These are phyloP conservation scores for Dipodomys stephensi DNA, from an alignment of 2,113 vertebrate species.

Conservation along the genomic window DNA sequence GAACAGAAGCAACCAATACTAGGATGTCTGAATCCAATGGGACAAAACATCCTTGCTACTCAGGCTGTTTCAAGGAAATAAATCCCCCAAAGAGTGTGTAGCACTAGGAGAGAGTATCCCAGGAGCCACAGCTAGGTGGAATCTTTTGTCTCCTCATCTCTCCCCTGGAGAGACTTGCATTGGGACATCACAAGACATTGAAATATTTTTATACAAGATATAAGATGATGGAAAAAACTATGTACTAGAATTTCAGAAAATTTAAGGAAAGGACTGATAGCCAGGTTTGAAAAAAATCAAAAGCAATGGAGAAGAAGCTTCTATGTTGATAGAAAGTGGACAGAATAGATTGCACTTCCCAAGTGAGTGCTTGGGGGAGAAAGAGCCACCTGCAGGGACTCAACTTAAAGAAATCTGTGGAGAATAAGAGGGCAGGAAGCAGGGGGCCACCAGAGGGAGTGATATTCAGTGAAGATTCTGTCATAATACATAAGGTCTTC, in stretches of 20 bases:
- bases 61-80: background rate
- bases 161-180: background rate
- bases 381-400: background rate
- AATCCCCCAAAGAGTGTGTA: background rate
- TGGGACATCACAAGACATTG: background rate
- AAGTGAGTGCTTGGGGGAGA: background rate
- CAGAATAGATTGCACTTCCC: background rate
- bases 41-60: background rate
- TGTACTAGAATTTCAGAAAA: background rate
- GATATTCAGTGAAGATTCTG: background rate
- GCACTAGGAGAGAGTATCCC: no score
- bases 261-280: background rate
- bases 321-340: background rate
- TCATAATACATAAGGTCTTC: background rate
- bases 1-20: background rate
- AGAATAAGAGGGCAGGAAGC: accelerated
- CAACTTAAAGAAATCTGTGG: background rate
- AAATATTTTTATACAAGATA: background rate
- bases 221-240: background rate
- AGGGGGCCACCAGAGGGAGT: background rate
- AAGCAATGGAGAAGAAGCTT: background rate
- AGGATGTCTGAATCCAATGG: no score
- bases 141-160: background rate
- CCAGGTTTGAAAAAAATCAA: background rate
- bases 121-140: no score